Conservation (phyloP, 2,797 vertebrate species). For the Lacerta agilis region DNA sequence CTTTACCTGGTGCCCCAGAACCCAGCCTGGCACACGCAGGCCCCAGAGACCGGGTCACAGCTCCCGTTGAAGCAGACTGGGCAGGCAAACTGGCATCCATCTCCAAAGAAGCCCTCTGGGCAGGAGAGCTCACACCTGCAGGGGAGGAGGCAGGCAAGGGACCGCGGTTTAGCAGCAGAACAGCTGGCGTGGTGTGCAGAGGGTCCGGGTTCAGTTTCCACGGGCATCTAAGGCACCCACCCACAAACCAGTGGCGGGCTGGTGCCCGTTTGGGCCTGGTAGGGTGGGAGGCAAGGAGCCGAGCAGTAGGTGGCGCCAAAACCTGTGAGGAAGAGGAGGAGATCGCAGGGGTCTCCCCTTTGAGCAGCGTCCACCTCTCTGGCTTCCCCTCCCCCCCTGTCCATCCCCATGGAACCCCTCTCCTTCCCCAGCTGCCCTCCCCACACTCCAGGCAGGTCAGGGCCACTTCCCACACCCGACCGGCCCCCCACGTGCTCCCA, state of each 20-base stretch:
- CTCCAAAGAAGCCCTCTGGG: slow-evolving; percentile 83
- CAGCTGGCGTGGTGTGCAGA: background rate
- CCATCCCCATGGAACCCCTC: background rate
- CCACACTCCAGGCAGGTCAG: background rate
- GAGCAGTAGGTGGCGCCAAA: background rate
- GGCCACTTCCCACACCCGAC: background rate
- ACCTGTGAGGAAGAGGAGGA: background rate
- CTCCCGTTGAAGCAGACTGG: slow-evolving; percentile 82
- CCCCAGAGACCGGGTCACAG: slow-evolving; percentile 90
- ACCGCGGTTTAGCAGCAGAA: background rate
- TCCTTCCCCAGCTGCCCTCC: background rate
- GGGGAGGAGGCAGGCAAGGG: slow-evolving; percentile 2
- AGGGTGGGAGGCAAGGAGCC: background rate
- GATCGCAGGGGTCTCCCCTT: background rate
- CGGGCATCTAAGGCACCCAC: too few relatives aligned
- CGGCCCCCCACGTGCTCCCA: slow-evolving; percentile 50
- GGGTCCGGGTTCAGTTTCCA: background rate
- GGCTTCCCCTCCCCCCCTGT: background rate
- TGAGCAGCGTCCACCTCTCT: background rate
- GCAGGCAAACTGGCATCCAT: slow-evolving; percentile 84
- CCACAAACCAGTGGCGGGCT: background rate
- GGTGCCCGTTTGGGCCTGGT: too few relatives aligned
- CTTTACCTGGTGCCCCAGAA: slow-evolving; percentile 90
- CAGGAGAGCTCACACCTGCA: slow-evolving; percentile 88
- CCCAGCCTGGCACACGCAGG: slow-evolving; percentile 87